Percentiles rank a stretch among this genome's conserved stretches.
Conservation (phyloP, 2,797 vertebrate species). For the Tapera naevia region DNA sequence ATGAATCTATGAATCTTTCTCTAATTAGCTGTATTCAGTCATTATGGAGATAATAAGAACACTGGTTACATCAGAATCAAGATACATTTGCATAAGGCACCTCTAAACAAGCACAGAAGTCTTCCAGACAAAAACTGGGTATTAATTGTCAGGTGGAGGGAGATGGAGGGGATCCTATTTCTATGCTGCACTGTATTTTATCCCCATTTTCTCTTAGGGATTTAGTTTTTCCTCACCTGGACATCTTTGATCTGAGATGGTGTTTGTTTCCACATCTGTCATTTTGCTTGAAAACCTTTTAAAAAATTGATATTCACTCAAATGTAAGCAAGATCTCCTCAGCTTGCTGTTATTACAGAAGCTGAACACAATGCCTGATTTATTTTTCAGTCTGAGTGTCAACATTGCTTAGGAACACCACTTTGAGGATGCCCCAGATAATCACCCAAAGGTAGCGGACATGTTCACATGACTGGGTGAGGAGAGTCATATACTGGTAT, state of each 20-base stretch:
- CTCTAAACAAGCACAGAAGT: neutral
- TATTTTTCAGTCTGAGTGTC: neutral
- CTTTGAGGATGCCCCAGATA: neutral
- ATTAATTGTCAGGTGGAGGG: neutral
- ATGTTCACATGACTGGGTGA: neutral
- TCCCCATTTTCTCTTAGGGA: neutral
- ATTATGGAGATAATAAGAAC: conserved; percentile 26
- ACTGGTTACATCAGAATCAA: neutral
- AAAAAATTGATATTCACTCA: neutral
- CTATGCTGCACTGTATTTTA: neutral
- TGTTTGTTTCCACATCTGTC: neutral
- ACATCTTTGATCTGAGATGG: neutral
- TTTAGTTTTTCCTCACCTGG: neutral
- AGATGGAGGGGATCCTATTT: neutral
- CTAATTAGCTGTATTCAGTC: neutral
- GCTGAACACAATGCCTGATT: neutral
- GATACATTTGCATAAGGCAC: neutral
- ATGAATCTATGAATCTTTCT: neutral
- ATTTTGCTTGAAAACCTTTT: neutral
- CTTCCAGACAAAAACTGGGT: neutral
- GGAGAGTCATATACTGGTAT: neutral
- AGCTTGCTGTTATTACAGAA: neutral
- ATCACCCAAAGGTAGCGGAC: neutral
- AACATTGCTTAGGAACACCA: neutral
- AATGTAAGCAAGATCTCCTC: neutral